phyloP scores from a whole-genome alignment of 2,888 invertebrate genomes.

The Conistra vaccinii region DNA sequence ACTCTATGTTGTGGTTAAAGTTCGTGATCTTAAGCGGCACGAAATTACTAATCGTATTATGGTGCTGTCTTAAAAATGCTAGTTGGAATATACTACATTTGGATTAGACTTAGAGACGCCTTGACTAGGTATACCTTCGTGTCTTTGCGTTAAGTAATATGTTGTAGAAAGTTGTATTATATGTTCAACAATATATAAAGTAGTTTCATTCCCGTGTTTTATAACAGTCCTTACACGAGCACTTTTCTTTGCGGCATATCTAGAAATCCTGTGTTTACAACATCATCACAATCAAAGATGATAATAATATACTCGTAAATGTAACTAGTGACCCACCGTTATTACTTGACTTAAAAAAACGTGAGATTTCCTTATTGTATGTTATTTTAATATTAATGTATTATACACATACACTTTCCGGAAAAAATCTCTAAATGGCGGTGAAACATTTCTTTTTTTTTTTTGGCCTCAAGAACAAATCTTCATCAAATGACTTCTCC shows the following conservation, averaged over 20 bases:
- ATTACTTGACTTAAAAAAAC: no score
- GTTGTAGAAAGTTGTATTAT: background rate
- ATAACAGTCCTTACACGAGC: background rate
- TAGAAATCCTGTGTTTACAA: background rate
- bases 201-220: background rate
- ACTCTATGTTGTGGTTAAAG: constrained; percentile 54
- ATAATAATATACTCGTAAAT: no score
- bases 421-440: no score
- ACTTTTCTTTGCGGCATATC: background rate
- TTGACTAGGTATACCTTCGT: background rate
- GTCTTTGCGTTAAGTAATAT: background rate
- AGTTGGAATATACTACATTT: background rate
- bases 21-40: constrained; percentile 23
- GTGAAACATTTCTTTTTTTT: no score
- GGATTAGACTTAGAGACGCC: background rate
- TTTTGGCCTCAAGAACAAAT: no score
- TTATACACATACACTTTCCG: no score
- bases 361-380: no score
- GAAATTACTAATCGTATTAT: constrained; percentile 31
- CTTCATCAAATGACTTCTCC: no score
- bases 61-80: constrained; percentile 22
- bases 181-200: background rate
- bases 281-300: background rate
- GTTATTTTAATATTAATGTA: no score
- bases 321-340: no score